Base-by-base conservation (phyloP, 2,888 invertebrate genomes). In the Eubasilissa splendida region DNA sequence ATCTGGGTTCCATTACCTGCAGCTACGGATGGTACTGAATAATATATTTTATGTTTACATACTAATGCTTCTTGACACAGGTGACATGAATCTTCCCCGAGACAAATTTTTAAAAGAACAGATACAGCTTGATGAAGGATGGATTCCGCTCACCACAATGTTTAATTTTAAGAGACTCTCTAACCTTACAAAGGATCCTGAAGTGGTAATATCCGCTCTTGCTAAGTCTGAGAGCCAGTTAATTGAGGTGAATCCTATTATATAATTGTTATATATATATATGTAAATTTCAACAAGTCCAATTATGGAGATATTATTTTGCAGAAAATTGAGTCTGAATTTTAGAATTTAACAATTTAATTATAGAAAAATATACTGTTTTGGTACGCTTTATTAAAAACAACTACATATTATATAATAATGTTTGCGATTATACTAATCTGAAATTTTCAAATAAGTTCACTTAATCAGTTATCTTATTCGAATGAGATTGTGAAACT, bases 41-140 rank as follows among this genome's bases (percentile, higher is more conserved):
- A 22, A 22, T 22, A 42, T 42, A 42, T 42, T 42, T 42, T 0
- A 42, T 42, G 7, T 42, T 42, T 86, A 94, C 92, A 22, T 1
- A 42, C 42, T 42, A 42, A 42, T 42, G 42, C 7, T 42, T 9
- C 42, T 66, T 1, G 7, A 33, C 9, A 66, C 86, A 91, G 98
- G 99, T 74, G 97, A 99, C 88, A 92, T 95, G 5, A 99, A 99
- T 89, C 90, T 99, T 76, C 94, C 95, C 0, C 93, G 95, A 81
- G 99, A 99, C 87, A 97, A 96, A 88, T 99, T 99, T 87, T 90
- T 99, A n/a, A 93, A 94, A 85, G 96, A 96, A 82, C 95, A 97
- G 88, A 93, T 96, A 0, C 93, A 93, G 84, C 90, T 96, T 84
- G 96, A 97, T 84, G 96, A 97, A 77, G 99, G 96, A 3, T 97